Evolutionary conservation across 2,113 vertebrate genomes (phyloP).

Genomic region (Genyomyrus donnyi): DNA sequence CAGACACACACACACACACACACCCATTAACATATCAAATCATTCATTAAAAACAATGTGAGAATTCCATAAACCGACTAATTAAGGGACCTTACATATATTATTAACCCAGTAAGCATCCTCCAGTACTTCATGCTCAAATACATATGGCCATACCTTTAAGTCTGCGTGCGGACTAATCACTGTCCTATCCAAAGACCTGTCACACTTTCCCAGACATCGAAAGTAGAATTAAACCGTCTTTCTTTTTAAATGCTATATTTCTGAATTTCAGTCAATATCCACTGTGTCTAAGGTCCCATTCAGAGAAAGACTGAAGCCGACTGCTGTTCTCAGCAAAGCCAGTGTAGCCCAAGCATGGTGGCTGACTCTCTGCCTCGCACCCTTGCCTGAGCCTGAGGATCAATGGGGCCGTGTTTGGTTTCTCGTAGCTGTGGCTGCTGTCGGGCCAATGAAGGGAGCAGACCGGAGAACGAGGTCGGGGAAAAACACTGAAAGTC

Average conservation of each 20-base stretch:
- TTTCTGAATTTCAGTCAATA: neutral
- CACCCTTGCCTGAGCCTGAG: neutral
- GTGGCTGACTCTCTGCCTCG: neutral
- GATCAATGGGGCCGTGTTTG: neutral
- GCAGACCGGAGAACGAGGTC: neutral
- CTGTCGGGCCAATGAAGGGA: neutral
- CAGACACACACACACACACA: neutral
- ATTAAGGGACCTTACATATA: neutral
- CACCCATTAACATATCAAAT: neutral
- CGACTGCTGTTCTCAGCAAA: neutral
- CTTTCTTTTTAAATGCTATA: neutral
- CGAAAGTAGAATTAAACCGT: neutral
- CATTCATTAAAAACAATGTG: neutral
- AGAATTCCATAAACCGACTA: neutral
- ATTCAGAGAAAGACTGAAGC: neutral
- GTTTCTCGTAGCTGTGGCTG: neutral
- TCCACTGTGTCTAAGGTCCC: neutral
- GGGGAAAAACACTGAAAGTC: slow-evolving; percentile 10
- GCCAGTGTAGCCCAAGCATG: neutral
- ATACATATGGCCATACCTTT: neutral
- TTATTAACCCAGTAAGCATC: neutral
- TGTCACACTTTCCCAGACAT: neutral
- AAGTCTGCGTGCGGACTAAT: neutral
- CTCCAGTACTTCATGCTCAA: neutral
- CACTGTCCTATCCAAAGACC: neutral